Evolutionary conservation across 2,113 vertebrate genomes (phyloP).

Genomic region (Passer domesticus): DNA sequence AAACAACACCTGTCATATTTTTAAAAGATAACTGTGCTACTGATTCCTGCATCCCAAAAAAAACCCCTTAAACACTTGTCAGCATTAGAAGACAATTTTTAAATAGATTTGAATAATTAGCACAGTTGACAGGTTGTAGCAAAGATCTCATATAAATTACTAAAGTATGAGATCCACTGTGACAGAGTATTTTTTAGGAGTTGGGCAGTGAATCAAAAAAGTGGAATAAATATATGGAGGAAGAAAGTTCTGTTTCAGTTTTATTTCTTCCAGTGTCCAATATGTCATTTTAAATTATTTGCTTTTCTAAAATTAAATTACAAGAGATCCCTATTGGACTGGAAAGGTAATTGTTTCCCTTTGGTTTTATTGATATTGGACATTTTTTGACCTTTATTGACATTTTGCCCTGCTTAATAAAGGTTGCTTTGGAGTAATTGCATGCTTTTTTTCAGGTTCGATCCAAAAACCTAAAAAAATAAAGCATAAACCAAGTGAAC

Average conservation of each 20-base stretch:
- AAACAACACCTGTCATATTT: neutral
- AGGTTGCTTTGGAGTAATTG: neutral
- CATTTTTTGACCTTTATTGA: neutral
- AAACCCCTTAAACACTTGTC: neutral
- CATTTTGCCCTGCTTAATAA: neutral
- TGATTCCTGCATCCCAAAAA: neutral
- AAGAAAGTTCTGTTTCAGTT: neutral
- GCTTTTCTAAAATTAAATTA: neutral
- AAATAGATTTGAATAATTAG: constrained; percentile 12
- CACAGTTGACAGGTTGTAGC: neutral
- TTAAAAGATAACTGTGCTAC: neutral
- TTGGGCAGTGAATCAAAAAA: neutral
- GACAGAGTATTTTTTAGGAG: neutral
- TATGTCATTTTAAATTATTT: neutral
- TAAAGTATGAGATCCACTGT: neutral
- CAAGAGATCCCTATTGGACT: neutral
- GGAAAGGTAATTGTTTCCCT: neutral
- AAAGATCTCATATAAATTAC: neutral
- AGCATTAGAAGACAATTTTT: neutral
- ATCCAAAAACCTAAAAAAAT: neutral
- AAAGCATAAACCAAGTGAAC: neutral
- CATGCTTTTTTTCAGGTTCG: neutral
- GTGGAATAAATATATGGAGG: neutral
- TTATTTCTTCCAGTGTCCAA: neutral
- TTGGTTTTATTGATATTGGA: neutral